Base-by-base conservation (phyloP, 2,888 invertebrate species). In the Drosophila kokeensis region DNA sequence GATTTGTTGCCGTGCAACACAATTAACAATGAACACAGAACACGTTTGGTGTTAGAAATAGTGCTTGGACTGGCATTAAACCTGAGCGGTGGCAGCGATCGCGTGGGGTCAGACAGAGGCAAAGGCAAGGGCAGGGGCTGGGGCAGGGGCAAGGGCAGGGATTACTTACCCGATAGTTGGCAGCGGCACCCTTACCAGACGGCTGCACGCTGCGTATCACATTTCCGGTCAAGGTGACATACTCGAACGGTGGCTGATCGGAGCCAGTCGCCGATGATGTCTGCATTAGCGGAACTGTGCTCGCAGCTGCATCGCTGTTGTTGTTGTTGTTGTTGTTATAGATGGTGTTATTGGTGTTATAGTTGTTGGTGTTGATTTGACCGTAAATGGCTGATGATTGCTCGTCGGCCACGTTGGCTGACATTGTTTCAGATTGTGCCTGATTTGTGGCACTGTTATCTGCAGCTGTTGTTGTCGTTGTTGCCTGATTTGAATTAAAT, bases 151-250 rank as follows among this genome's bases (percentile, higher is more conserved):
- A 10, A n/a, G 27, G 21, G 27, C 24, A 36, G 2, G 27, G 18
- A 11, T 32, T 58, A 89, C 91, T 87, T 91, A 93, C 93, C 92
- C 91, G 91, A 71, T 93, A 92, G 77, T 79, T 91, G 76, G 86
- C 71, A 72, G 85, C 86, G 29, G 86, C 85, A 60, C 93, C 93
- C 91, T 93, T 93, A 88, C 93, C 93, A 72, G 93, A 93, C 70
- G 93, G 92, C 79, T 92, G 90, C 74, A 93, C 93, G 79, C 93
- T 93, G 80, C 92, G 91, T 75, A 93, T 93, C 71, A 93, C 92
- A 76, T 92, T 93, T 75, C 93, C 93, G 69, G 93, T 91, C 57
- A 93, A 79, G 64, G 93, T 93, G 61, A 93, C 92, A 79, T 93
- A 93, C 76, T 92, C 91, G 69, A 93, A 93, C 36, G 92, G 36